phyloP scores from a whole-genome alignment of 1,140 invertebrate genomes.

The Anoplolepis gracilipes region DNA sequence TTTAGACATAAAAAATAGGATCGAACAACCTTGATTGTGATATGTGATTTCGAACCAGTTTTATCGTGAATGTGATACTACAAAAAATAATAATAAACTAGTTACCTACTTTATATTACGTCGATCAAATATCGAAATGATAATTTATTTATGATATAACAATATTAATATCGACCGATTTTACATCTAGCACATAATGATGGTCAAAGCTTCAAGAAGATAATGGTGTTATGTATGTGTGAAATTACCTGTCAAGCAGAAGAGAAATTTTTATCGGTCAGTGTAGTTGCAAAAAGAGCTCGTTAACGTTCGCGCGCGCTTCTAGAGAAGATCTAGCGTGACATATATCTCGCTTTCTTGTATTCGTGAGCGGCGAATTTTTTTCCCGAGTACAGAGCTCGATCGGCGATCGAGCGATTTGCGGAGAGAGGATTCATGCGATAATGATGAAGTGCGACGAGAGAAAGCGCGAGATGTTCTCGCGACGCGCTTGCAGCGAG shows the following conservation, averaged over 20 bases:
- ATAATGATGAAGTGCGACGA: slow-evolving; percentile 83
- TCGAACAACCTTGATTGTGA: not conserved
- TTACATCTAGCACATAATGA: not conserved
- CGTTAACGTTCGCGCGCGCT: not conserved
- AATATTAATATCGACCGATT: not conserved
- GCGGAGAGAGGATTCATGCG: not conserved
- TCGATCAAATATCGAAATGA: not conserved
- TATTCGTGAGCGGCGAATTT: not conserved
- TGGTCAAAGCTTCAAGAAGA: not conserved
- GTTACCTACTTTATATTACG: not conserved
- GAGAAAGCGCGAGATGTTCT: slow-evolving; percentile 81
- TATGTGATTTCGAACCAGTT: not conserved
- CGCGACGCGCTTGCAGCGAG: slow-evolving; percentile 88
- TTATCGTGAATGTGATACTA: not conserved
- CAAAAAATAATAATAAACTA: not conserved
- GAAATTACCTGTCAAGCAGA: slow-evolving; percentile 18
- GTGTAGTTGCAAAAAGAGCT: not conserved
- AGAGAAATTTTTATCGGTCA: not conserved
- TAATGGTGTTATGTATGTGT: not conserved
- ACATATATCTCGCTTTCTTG: not conserved
- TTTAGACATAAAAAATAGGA: not conserved
- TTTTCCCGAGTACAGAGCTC: not conserved
- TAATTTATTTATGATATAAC: not conserved
- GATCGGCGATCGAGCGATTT: not conserved
- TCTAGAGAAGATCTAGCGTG: not conserved